Evolutionary conservation across 2,797 vertebrate genomes (phyloP).

Genomic region (Esox masquinongy): DNA sequence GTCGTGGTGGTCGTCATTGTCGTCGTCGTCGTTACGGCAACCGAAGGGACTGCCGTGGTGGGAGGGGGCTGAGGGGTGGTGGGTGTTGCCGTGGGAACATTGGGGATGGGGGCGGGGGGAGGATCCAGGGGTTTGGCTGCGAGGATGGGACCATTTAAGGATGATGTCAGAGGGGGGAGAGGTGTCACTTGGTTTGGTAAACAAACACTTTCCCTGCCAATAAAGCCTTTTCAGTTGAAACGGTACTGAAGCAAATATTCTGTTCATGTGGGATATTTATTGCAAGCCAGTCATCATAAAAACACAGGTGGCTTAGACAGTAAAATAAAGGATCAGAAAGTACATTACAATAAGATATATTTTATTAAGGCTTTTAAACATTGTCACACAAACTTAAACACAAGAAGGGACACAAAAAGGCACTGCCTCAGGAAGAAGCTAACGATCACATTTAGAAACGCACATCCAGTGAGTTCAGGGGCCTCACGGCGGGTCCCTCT

Average conservation of each 20-base stretch:
- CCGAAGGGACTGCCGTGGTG: constrained; percentile 1
- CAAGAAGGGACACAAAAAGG: too few species aligned
- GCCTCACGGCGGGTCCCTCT: constrained; percentile 6
- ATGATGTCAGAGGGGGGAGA: background rate
- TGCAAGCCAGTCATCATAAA: too few species aligned
- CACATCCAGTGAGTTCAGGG: too few species aligned
- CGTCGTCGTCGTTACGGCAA: background rate
- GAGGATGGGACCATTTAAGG: constrained; percentile 51
- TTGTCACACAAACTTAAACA: too few species aligned
- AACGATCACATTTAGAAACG: too few species aligned
- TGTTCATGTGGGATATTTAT: too few species aligned
- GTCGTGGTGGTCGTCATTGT: constrained; percentile 1
- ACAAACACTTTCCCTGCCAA: background rate
- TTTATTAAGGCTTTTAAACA: too few species aligned
- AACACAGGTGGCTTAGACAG: too few species aligned
- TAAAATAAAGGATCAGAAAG: too few species aligned
- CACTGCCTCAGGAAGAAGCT: too few species aligned
- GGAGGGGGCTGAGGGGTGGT: constrained; percentile 15
- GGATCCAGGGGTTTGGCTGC: constrained; percentile 51
- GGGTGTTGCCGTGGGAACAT: constrained; percentile 33
- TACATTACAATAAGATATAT: too few species aligned
- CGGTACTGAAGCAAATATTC: too few species aligned
- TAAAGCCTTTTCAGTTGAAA: background rate
- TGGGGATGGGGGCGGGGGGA: constrained; percentile 34
- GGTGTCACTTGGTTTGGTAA: background rate